Evolutionary conservation across 2,888 invertebrate species (phyloP), one percentile per base, ranked within the genome.

Genomic region (Pogonocherus hispidulus): DNA sequence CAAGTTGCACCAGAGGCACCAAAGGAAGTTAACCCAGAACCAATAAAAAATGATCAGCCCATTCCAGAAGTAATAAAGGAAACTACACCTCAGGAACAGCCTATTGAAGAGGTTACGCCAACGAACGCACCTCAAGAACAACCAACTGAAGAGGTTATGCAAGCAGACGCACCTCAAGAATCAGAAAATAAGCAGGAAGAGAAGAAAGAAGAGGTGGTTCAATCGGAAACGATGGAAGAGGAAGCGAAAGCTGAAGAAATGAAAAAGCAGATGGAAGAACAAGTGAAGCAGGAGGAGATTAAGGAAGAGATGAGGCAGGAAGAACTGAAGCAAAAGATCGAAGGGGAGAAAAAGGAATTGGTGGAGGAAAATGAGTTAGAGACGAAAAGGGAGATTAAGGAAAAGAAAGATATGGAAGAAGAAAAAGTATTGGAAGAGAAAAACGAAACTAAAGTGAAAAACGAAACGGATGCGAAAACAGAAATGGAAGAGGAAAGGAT

Each of bases 331-430:
- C n/a, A n/a, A n/a, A n/a, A 20, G 22, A 18, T 51, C 20, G 23
- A 20, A 8, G 37, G 47, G 14, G 22, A 35, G 20, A 55, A 55
- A 18, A 32, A 64, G 19, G 64, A 64, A 27, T n/a, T n/a, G n/a
- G 27, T 27, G 27, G 27, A 27, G 27, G 27, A 27, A 27, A 27
- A 27, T 27, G 8, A 27, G 27, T 5, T 27, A 5, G 27, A 27
- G 8, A 8, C 4, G 3, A 27, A 27, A 27, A 3, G 27, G 3
- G 27, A 5, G 8, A 8, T 27, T 3, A 27, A 27, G 27, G 27
- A 27, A 8, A 8, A 8, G 3, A 27, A 27, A 27, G 8, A 27
- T 5, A 8, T 27, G 3, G 27, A 27, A 5, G 27, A 27, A 27
- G 27, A 27, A 27, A 8, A 3, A 27, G 27, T 5, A 8, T 3